These are phyloP conservation scores for Drosophila nigrodunni DNA, from an alignment of 1,140 invertebrate species.

Conservation along the genomic window DNA sequence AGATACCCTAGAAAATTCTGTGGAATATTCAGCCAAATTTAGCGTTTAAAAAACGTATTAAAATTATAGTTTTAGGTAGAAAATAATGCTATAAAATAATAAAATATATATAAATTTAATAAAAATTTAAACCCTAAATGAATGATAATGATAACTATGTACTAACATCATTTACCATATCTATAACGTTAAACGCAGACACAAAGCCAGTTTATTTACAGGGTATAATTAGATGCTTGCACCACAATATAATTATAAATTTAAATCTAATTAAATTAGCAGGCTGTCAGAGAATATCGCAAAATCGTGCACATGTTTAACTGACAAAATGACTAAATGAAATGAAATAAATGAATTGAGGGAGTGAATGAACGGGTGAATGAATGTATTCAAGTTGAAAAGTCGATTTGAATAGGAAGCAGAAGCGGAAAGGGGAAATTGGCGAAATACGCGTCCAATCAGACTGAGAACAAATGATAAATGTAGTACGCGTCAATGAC, in stretches of 20 bases:
- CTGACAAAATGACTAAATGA: conserved; percentile 33
- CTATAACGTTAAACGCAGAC: not conserved
- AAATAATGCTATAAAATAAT: too few species aligned
- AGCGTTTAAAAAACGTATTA: too few species aligned
- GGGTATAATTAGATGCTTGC: conserved; percentile 45
- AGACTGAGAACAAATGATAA: conserved; percentile 20
- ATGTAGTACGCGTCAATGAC: conserved; percentile 56
- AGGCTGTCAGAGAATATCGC: conserved; percentile 59
- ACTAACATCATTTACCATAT: too few species aligned
- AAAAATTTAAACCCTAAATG: too few species aligned
- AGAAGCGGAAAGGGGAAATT: not conserved
- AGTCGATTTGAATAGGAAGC: not conserved
- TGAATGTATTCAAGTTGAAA: conserved; percentile 25
- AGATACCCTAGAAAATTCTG: conserved; percentile 15
- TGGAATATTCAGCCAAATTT: not conserved
- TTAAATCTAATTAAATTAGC: conserved; percentile 82
- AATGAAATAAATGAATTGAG: conserved; percentile 19
- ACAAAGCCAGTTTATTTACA: not conserved
- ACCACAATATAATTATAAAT: conserved; percentile 67
- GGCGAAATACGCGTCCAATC: conserved; percentile 42
- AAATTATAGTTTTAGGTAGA: too few species aligned
- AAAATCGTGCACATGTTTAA: conserved; percentile 41
- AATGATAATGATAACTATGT: too few species aligned
- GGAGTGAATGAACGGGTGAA: conserved; percentile 7
- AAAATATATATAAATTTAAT: too few species aligned